Evolutionary conservation across 2,113 vertebrate genomes (phyloP), one percentile per base, ranked within the genome.

Genomic region (Vireo altiloquus): DNA sequence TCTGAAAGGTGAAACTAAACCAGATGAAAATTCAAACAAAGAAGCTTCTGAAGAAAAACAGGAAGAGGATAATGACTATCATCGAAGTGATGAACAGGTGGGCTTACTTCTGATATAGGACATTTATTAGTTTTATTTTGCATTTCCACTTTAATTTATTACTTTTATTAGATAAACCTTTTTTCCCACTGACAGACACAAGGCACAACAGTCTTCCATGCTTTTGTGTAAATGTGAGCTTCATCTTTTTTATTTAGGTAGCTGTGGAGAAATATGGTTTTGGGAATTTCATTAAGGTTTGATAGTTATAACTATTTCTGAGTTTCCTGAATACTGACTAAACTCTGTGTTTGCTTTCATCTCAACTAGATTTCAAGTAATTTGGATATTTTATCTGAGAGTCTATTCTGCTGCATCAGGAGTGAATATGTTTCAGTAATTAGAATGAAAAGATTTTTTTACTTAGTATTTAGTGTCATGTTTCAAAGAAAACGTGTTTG

Each of bases 41-140:
- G 99, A 99, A 60, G 90, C 98, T 3, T 98, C 98, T 40, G 99
- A 99, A 56, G 99, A 99, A 96, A 99, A 99, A 71, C 98, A 98
- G 69, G 99, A 99, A 39, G 99, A 99, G 91, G 98, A 99, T 85
- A 98, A 99, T 9, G 99, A 99, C 95, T 99, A 99, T 96, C 99
- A 99, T 95, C 98, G 99, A 69, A 99, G 99, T 35, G 99, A 99
- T 56, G 99, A 99, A 96, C 99, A 99, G 99, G 99, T 99, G 94
- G 39, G 57, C 31, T 77, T 87, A 65, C 52, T 78, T 92, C 64
- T 92, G 44, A 70, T 66, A 88, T 42, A 71, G 39, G 39, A 7
- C 15, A 65, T 78, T 82, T 82, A 52, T 87, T 82, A 57, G 17
- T 77, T 87, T 71, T 78, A 60, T 65, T 72, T 78, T 87, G 24